phyloP scores from a whole-genome alignment of 2,888 invertebrate genomes.

The Pelosia muscerda region DNA sequence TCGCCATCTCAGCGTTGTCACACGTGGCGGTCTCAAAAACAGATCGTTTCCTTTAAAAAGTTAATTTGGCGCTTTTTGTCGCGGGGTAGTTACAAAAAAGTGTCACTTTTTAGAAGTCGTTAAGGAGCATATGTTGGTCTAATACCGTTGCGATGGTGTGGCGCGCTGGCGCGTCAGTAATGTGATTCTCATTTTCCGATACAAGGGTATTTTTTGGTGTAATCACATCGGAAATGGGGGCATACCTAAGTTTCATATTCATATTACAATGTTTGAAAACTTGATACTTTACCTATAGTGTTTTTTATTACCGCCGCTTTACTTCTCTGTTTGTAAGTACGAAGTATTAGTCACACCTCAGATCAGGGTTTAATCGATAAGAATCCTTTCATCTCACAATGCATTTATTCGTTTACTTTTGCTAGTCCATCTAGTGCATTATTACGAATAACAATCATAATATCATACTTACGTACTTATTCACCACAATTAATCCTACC shows the following conservation, averaged over 20 bases:
- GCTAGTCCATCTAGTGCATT: too few relatives aligned
- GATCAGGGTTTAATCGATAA: too few relatives aligned
- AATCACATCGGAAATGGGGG: slow-evolving; percentile 45
- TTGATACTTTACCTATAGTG: slow-evolving; percentile 21
- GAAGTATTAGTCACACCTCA: not conserved
- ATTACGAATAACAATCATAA: too few relatives aligned
- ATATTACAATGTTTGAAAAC: slow-evolving; percentile 31
- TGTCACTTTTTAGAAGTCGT: slow-evolving; percentile 77
- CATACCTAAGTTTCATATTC: slow-evolving; percentile 32
- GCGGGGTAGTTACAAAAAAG: slow-evolving; percentile 71
- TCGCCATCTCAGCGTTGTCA: slow-evolving; percentile 71
- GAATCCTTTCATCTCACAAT: too few relatives aligned
- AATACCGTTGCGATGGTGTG: slow-evolving; percentile 77
- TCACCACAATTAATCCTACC: too few relatives aligned
- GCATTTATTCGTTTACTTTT: too few relatives aligned
- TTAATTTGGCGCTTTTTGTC: slow-evolving; percentile 85
- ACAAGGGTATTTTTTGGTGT: slow-evolving; percentile 52
- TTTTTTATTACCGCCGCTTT: not conserved
- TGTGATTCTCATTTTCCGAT: slow-evolving; percentile 80
- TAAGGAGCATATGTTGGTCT: slow-evolving; percentile 78
- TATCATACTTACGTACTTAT: too few relatives aligned
- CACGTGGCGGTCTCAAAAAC: slow-evolving; percentile 84
- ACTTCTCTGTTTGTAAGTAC: not conserved
- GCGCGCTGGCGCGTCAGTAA: slow-evolving; percentile 73
- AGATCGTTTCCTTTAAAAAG: slow-evolving; percentile 87